These are phyloP conservation scores for Dichetophora obliterata DNA, from an alignment of 2,888 invertebrate genomes.

Conservation along the genomic window DNA sequence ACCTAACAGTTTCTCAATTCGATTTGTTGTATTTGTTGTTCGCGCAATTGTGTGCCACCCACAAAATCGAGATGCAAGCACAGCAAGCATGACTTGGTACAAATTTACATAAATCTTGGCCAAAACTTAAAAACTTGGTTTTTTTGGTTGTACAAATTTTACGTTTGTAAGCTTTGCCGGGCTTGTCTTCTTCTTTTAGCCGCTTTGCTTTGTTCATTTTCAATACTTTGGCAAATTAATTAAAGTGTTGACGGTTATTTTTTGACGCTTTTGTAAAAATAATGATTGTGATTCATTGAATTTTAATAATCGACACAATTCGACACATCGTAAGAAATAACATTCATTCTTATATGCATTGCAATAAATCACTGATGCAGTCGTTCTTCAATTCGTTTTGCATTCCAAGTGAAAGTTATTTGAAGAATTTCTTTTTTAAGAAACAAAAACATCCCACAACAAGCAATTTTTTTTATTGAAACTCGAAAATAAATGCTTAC, in stretches of 20 bases:
- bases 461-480: too few relatives aligned
- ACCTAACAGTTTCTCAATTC: background rate
- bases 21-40: background rate
- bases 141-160: background rate
- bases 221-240: slow-evolving; percentile 64
- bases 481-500: too few relatives aligned
- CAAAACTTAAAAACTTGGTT: background rate
- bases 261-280: slow-evolving; percentile 26
- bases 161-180: background rate
- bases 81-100: slow-evolving; percentile 18
- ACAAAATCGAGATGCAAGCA: background rate
- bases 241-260: slow-evolving; percentile 61
- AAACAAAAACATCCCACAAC: too few relatives aligned
- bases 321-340: background rate
- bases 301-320: background rate
- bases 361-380: too few relatives aligned
- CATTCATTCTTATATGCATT: background rate
- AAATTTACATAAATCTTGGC: slow-evolving; percentile 29
- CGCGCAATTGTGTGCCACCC: slow-evolving; percentile 27
- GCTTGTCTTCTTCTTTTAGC: slow-evolving; percentile 17
- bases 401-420: too few relatives aligned
- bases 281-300: slow-evolving; percentile 7
- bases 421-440: too few relatives aligned
- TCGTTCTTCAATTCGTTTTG: too few relatives aligned
- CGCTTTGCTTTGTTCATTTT: slow-evolving; percentile 44